These are phyloP conservation scores for Drosophila mulleri DNA, from an alignment of 2,888 invertebrate species.

Conservation along the genomic window DNA sequence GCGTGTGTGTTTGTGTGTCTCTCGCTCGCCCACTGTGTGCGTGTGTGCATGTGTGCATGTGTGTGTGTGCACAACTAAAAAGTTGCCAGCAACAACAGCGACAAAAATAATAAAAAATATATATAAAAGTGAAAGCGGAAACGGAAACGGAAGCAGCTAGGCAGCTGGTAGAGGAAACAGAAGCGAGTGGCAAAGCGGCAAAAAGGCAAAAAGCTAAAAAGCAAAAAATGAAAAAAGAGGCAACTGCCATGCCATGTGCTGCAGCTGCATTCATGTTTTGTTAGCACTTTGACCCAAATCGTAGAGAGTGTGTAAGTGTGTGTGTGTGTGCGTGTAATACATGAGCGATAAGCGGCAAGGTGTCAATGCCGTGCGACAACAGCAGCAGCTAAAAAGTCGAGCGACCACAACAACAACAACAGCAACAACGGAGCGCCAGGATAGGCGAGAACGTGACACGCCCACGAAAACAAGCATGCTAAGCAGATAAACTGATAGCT, in stretches of 20 bases:
- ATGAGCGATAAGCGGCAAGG: conserved; percentile 61
- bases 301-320: conserved; percentile 26
- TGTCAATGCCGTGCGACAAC: conserved; percentile 58
- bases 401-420: conserved; percentile 20
- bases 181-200: conserved; percentile 14
- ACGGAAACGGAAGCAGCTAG: conserved; percentile 50
- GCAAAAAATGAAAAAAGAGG: background rate
- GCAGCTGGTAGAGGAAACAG: conserved; percentile 30
- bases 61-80: conserved; percentile 30
- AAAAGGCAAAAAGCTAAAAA: conserved; percentile 15
- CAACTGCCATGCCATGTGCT: conserved; percentile 54
- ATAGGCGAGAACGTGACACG: conserved; percentile 4
- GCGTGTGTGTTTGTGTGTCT: conserved; percentile 3
- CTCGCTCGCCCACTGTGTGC: background rate
- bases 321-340: conserved; percentile 34
- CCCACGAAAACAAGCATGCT: conserved; percentile 13
- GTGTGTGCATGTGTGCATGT: conserved; percentile 10
- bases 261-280: conserved; percentile 67
- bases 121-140: conserved; percentile 47
- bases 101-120: conserved; percentile 11
- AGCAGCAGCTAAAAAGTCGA: conserved; percentile 50
- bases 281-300: conserved; percentile 75
- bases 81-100: conserved; percentile 32
- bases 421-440: background rate
- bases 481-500: conserved; percentile 30